Base-by-base conservation (phyloP, 2,797 vertebrate genomes). In the Cebuella pygmaea region DNA sequence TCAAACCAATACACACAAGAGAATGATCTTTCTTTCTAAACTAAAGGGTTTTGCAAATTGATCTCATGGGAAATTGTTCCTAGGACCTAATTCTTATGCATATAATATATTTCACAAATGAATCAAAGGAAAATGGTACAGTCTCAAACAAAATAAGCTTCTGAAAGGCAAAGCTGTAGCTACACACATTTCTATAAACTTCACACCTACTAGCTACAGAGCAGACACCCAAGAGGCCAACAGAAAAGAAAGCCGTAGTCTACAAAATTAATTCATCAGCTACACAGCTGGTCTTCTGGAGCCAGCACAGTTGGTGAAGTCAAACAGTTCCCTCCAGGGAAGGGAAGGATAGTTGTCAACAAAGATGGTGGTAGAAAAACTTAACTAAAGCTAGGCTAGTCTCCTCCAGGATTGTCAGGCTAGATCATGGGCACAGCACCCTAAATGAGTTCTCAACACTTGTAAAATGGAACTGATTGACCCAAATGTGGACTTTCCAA, bases 41-140 rank as follows among this genome's bases (percentile, higher is more conserved):
- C 95, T 98, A 98, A 97, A 98, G 95, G 97, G 88, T 90, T 97
- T 98, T 96, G 96, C 97, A 99, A 98, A 99, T 98, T 98, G 98
- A 98, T 98, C 98, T 98, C 98, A 85, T 80, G 98, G 98, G 98
- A 97, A 98, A 98, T 95, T 97, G 98, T 84, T 41, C 9, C 57
- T 61, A 94, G 97, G 96, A 97, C 88, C 95, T 98, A 96, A 98
- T 98, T 98, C 97, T 98, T 97, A 98, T 93, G 97, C 97, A 98
- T 96, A 94, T 95, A 95, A 96, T 52, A 15, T 46, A 92, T 97
- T 92, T 98, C 87, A 97, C 95, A 98, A 98, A 98, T 95, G 97
- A 98, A 98, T 98, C 97, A 98, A 98, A 98, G 94, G 78, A 74
- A 98, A 98, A 98, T 72, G 83, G 87, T 95, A 89, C 36, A 78